Evolutionary conservation across 2,888 invertebrate species (phyloP).

Genomic region (Linyphia triangularis): DNA sequence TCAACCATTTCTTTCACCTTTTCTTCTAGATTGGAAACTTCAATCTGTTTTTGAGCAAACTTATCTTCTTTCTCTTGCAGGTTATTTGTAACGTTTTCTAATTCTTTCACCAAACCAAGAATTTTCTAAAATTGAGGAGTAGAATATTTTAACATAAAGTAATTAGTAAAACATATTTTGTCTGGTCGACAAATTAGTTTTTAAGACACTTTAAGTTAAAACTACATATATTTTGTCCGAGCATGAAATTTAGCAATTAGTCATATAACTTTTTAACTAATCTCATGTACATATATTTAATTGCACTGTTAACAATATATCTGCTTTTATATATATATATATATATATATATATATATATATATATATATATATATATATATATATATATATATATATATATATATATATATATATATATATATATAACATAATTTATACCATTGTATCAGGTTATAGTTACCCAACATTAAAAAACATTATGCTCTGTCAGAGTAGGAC

Average conservation of each 20-base stretch:
- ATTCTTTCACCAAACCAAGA: slow-evolving; percentile 49
- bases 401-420: not conserved
- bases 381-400: not conserved
- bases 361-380: not conserved
- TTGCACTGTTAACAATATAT: too few species aligned
- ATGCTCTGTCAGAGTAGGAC: too few species aligned
- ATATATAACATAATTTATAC: not conserved
- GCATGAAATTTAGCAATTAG: too few species aligned
- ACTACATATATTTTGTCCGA: too few species aligned
- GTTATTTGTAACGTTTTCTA: slow-evolving; percentile 15
- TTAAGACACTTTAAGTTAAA: too few species aligned
- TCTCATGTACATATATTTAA: too few species aligned
- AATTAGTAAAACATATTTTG: too few species aligned
- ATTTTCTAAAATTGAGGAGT: slow-evolving; percentile 44
- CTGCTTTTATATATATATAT: too few species aligned
- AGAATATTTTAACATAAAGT: too few species aligned
- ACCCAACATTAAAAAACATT: not conserved
- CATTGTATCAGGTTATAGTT: not conserved
- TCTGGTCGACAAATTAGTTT: too few species aligned
- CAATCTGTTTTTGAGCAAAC: not conserved
- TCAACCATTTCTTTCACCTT: slow-evolving; percentile 19
- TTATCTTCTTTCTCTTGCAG: slow-evolving; percentile 54
- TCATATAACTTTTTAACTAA: too few species aligned
- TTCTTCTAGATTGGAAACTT: slow-evolving; percentile 13
- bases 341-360: too few species aligned